Percentiles rank a stretch among this genome's conserved stretches.
Evolutionary conservation across 2,797 vertebrate species (phyloP).

Genomic region (Thripadectes ignobilis): DNA sequence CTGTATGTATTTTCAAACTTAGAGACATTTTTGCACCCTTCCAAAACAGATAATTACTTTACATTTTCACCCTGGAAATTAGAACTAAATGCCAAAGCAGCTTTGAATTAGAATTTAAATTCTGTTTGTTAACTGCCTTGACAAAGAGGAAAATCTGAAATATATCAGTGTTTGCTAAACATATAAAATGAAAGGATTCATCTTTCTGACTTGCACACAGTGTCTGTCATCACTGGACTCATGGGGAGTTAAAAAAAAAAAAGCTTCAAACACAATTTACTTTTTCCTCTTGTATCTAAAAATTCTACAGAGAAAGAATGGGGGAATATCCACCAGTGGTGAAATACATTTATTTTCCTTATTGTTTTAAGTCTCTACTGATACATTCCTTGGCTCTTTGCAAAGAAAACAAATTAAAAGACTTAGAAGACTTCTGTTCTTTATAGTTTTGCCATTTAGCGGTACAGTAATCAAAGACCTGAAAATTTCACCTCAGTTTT

Average conservation of each 20-base stretch:
- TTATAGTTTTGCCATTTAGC: background rate
- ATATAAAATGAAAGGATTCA: background rate
- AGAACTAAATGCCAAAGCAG: background rate
- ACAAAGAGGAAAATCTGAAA: background rate
- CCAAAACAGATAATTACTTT: background rate
- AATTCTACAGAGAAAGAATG: background rate
- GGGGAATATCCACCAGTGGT: background rate
- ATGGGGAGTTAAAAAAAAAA: background rate
- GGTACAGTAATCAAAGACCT: background rate
- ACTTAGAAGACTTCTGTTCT: background rate
- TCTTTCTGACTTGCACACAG: background rate
- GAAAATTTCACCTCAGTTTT: background rate
- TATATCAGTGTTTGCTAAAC: background rate
- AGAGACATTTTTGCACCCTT: background rate
- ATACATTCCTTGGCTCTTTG: background rate
- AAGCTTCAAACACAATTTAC: background rate
- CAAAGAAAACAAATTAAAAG: background rate
- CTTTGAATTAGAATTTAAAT: background rate
- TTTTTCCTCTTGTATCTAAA: background rate
- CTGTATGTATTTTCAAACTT: background rate
- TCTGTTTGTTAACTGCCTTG: background rate
- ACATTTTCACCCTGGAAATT: background rate
- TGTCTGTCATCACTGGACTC: background rate
- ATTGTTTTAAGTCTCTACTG: constrained; percentile 1
- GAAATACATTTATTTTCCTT: constrained; percentile 9